phyloP scores from a whole-genome alignment of 92 coral and sea anemone species.

The Porites lobata region DNA sequence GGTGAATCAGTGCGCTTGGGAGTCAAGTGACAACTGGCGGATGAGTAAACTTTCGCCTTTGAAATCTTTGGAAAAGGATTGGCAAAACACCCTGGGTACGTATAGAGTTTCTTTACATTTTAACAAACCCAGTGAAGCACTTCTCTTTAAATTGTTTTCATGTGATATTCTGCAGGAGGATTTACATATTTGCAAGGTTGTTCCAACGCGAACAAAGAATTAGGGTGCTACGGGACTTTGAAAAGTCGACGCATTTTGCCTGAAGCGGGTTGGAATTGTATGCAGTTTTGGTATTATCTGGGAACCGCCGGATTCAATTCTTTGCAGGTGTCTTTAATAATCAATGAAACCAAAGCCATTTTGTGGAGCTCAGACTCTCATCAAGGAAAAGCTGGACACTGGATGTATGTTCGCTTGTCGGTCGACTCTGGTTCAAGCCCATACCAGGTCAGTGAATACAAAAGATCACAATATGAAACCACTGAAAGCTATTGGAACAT shows the following conservation, averaged over 20 bases:
- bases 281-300: slow-evolving; percentile 63
- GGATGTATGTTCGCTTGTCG: slow-evolving; percentile 47
- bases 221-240: slow-evolving; percentile 15
- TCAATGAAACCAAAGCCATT: neutral
- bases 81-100: slow-evolving; percentile 46
- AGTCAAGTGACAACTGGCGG: slow-evolving; percentile 47
- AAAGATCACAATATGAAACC: neutral
- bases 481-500: neutral
- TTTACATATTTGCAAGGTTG: slow-evolving; percentile 32
- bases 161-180: neutral
- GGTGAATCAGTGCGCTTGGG: slow-evolving; percentile 67
- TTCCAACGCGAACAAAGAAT: neutral
- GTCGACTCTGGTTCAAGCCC: neutral
- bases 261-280: slow-evolving; percentile 28
- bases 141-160: too few species aligned
- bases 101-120: neutral
- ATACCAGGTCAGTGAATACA: slow-evolving; percentile 8
- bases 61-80: slow-evolving; percentile 5
- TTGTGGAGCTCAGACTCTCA: slow-evolving; percentile 28
- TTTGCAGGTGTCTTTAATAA: slow-evolving; percentile 29
- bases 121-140: too few species aligned
- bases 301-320: neutral
- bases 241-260: slow-evolving; percentile 33
- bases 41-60: slow-evolving; percentile 45
- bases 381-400: neutral